A percentile compares a stretch with the other conserved stretches of the same genome.
Evolutionary conservation across 2,888 invertebrate genomes (phyloP).

Genomic region (Macrophya annulata): DNA sequence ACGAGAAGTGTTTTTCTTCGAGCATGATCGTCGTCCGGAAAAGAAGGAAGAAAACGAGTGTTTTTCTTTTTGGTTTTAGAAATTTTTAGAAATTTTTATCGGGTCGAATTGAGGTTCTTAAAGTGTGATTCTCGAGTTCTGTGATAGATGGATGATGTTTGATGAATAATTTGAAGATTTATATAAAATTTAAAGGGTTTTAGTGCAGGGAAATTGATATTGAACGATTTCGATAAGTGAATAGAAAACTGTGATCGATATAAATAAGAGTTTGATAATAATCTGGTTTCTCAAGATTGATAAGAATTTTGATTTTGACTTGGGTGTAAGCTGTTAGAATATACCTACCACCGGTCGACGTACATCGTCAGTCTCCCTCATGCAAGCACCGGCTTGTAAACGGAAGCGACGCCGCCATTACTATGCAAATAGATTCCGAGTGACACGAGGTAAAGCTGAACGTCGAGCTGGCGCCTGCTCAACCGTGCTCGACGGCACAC

Average conservation of each 20-base stretch:
- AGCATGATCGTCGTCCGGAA: background rate
- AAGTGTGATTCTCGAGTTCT: background rate
- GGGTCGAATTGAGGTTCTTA: background rate
- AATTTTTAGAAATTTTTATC: background rate
- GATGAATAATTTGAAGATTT: background rate
- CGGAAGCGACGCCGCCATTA: constrained; percentile 74
- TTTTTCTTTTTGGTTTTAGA: background rate
- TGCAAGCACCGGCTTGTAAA: constrained; percentile 65
- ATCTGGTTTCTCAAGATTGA: background rate
- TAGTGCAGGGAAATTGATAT: background rate
- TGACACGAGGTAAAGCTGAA: constrained; percentile 72
- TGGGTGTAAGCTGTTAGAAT: background rate
- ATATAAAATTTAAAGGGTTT: background rate
- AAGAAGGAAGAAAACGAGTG: background rate
- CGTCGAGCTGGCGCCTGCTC: constrained; percentile 74
- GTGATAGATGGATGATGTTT: background rate
- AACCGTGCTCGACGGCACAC: constrained; percentile 65
- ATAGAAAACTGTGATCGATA: background rate
- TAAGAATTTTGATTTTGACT: constrained; percentile 20
- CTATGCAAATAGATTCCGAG: constrained; percentile 78
- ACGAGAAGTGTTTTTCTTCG: constrained; percentile 18
- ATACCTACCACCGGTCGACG: background rate
- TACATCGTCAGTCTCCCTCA: constrained; percentile 20
- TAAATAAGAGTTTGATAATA: background rate
- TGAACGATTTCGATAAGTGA: background rate